These are phyloP conservation scores for Sparus aurata DNA, from an alignment of 2,797 vertebrate genomes.

Conservation along the genomic window DNA sequence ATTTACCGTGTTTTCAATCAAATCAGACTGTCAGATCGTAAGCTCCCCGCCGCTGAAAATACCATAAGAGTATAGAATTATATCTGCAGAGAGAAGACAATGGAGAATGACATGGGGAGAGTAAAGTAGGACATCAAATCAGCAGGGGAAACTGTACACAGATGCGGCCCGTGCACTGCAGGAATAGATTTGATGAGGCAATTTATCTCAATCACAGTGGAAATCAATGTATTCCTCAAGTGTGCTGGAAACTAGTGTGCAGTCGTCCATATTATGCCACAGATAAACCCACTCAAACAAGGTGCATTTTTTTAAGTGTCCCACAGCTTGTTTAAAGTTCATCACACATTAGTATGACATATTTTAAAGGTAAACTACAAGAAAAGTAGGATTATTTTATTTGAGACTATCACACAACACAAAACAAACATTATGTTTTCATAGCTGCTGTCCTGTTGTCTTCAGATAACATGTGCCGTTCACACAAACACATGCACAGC, in stretches of 20 bases:
- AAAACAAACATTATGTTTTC: background rate
- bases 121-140: slow-evolving; percentile 47
- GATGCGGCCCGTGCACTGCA: background rate
- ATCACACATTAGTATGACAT: background rate
- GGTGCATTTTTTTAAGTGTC: background rate
- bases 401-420: background rate
- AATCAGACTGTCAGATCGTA: slow-evolving; percentile 80
- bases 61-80: slow-evolving; percentile 44
- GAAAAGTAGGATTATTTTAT: background rate
- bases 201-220: background rate
- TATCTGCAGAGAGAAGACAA: slow-evolving; percentile 47
- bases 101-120: slow-evolving; percentile 10
- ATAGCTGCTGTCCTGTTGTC: slow-evolving; percentile 1
- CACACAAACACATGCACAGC: slow-evolving; percentile 3
- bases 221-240: slow-evolving; percentile 7
- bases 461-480: slow-evolving; percentile 5
- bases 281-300: background rate
- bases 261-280: background rate
- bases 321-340: background rate
- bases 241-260: background rate
- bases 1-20: slow-evolving; percentile 86
- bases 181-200: background rate
- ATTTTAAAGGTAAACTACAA: background rate
- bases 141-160: slow-evolving; percentile 9
- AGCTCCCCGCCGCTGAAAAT: slow-evolving; percentile 61